Evolutionary conservation across 2,888 invertebrate genomes (phyloP).

Genomic region (Argynnis bischoffii): DNA sequence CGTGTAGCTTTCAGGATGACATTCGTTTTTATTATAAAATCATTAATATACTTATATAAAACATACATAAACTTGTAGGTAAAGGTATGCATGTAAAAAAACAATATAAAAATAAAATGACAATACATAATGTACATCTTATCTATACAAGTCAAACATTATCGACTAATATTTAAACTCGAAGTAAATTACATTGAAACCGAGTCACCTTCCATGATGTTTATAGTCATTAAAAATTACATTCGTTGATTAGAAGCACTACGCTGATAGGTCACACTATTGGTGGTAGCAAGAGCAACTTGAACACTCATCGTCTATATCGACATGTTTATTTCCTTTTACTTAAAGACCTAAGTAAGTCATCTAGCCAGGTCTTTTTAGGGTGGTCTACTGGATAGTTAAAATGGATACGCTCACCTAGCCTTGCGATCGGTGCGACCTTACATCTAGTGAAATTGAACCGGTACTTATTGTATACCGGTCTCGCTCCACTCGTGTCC

Average conservation of each 20-base stretch:
- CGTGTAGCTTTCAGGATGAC: no score
- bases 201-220: conserved; percentile 8
- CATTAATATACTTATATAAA: no score
- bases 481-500: conserved; percentile 50
- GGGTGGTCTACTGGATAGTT: conserved; percentile 33
- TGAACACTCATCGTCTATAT: conserved; percentile 16
- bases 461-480: conserved; percentile 58
- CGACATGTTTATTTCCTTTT: conserved; percentile 19
- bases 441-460: conserved; percentile 78
- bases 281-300: conserved; percentile 8
- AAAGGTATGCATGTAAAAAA: no score
- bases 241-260: not conserved
- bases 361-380: conserved; percentile 33
- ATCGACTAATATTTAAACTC: not conserved
- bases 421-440: conserved; percentile 72
- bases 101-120: no score
- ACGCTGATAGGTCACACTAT: not conserved
- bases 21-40: no score
- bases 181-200: not conserved
- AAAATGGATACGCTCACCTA: conserved; percentile 61
- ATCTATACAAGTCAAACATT: no score
- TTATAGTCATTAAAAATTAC: conserved; percentile 14
- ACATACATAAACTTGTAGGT: no score
- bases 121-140: no score
- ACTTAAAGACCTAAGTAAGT: conserved; percentile 19